Evolutionary conservation across 2,797 vertebrate genomes (phyloP), one percentile per base, ranked within the genome.

Genomic region (Rhinophrynus dorsalis): DNA sequence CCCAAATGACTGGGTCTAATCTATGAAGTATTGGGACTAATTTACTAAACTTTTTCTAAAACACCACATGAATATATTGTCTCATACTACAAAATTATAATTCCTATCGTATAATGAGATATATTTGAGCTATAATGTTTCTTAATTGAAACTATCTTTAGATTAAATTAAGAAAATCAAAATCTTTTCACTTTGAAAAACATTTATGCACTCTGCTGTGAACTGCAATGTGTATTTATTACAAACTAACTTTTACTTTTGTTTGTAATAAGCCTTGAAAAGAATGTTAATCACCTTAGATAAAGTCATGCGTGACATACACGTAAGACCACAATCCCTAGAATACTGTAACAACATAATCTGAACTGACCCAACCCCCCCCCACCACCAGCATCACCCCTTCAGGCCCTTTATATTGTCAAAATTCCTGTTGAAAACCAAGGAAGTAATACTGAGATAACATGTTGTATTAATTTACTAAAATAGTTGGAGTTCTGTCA

Each of bases 241-340:
- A 18, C 51, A n/a, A 18, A 1, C 10, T 3, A 54, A 23, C 17
- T 32, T 17, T 23, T 20, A 26, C 65, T 50, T n/a, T 8, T 27
- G 20, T 79, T 51, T 10, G 4, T 50, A 63, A 77, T 64, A 56
- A 79, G 54, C 63, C 68, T 74, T 11, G 23, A 23, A 48, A 76
- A 81, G 85, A 86, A 88, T 84, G 79, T 83, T 81, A 83, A 88
- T 80, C 73, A 78, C 65, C 35, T 50, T 0, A 0, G 77, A 65
- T 59, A 79, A 76, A 78, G 75, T 68, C 3, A 24, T 0, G 65
- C 77, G 32, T 54, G 74, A 77, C 62, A 42, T 71, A 45, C 67
- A 3, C 45, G 74, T 35, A 0, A 68, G 1, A 74, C 73, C 30
- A n/a, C 61, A 30, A 12, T 51, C 75, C 65, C n/a, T 5, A 72